Evolutionary conservation across 2,888 invertebrate genomes (phyloP), one percentile per base, ranked within the genome.

Genomic region (Erebia epiphron): DNA sequence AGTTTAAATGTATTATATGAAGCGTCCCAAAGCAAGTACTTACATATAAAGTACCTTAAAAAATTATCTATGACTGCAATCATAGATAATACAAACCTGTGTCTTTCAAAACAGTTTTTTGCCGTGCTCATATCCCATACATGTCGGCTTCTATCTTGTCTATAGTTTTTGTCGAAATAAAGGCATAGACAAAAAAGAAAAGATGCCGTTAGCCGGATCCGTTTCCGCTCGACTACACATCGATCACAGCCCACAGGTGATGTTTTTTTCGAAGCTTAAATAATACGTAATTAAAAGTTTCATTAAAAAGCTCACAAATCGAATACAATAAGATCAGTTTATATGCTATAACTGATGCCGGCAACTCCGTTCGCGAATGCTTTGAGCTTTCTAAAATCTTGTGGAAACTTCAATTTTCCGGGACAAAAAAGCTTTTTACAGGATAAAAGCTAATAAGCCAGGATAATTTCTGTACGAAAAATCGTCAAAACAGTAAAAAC

Each of bases 191-290:
- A 49, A 85, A 91, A 87, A 89, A 86, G 91, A 87, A 89, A 86
- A 84, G 74, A 80, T 82, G 77, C 91, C 92, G 92, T 92, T 92
- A 92, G 86, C 81, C 86, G 85, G 85, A 88, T 90, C 86, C 88
- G 86, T 92, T 92, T 92, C 91, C 91, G 92, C 91, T 85, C 85
- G 85, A 88, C 85, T 91, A 86, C 87, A 82, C 90, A 82, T 82
- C 86, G 87, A 85, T 82, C 89, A 91, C n/a, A n/a, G n/a, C n/a
- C n/a, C n/a, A n/a, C 91, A 90, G 91, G 91, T 92, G 91, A 89
- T 86, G 86, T 86, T 88, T 60, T 43, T 87, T 85, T 82, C 54
- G 83, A 79, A 83, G 83, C 83, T 84, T 88, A 85, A 83, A 85
- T 86, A 87, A 89, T 89, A n/a, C n/a, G n/a, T n/a, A 90, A 90